Evolutionary conservation across 1,140 invertebrate species (phyloP).

Genomic region (Cryptotermes secundus): DNA sequence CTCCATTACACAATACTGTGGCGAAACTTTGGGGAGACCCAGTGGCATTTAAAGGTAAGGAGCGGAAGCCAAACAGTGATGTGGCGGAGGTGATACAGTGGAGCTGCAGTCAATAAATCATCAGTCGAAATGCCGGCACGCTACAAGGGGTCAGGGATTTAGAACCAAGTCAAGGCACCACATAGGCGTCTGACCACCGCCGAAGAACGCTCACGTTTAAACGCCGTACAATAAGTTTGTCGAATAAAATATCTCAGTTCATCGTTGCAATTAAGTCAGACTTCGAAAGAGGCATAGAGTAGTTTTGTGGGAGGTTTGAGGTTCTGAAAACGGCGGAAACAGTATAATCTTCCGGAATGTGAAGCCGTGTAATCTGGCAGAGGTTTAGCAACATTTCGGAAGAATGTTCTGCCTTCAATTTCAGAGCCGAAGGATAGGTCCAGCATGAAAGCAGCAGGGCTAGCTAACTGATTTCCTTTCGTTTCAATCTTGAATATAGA

Average conservation of each 20-base stretch:
- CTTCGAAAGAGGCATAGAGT: too few relatives aligned
- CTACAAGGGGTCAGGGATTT: background rate
- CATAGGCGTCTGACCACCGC: background rate
- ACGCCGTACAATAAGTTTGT: background rate
- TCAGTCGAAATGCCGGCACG: background rate
- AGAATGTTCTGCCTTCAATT: too few relatives aligned
- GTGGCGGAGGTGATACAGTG: background rate
- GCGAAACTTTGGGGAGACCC: background rate
- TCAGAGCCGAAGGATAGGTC: too few relatives aligned
- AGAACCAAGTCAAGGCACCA: background rate
- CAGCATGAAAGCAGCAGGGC: too few relatives aligned
- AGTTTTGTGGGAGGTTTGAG: too few relatives aligned
- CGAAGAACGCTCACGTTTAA: background rate
- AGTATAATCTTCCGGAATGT: too few relatives aligned
- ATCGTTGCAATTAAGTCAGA: background rate
- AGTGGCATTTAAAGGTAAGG: background rate
- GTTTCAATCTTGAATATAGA: too few relatives aligned
- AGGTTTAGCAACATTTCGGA: too few relatives aligned
- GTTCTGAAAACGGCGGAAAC: too few relatives aligned
- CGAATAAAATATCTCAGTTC: background rate
- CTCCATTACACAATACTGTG: background rate
- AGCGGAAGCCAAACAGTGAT: background rate
- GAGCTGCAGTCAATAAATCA: background rate
- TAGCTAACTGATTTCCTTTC: too few relatives aligned
- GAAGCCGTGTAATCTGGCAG: too few relatives aligned